These are phyloP conservation scores for Heliornis fulica DNA, from an alignment of 2,113 vertebrate species.

Conservation along the genomic window DNA sequence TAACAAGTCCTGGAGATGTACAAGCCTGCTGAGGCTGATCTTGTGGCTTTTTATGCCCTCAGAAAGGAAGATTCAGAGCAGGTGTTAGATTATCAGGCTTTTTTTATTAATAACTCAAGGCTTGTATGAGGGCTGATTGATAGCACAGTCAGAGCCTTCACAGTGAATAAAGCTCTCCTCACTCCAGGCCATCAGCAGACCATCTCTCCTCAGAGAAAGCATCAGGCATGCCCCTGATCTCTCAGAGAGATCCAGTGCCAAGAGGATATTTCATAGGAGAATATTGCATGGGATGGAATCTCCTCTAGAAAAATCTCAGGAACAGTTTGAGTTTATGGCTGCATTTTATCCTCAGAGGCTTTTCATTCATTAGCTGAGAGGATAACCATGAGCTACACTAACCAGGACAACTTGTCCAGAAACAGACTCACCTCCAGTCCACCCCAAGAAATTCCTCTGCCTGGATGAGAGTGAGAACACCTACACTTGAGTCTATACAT, in stretches of 20 bases:
- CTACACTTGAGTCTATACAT: neutral
- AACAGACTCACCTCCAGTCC: neutral
- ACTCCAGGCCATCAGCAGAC: neutral
- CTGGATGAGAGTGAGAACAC: rapidly evolving
- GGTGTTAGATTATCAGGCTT: constrained; percentile 37
- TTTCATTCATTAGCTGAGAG: neutral
- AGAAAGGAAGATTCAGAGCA: constrained; percentile 51
- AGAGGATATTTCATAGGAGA: neutral
- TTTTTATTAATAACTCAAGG: constrained; percentile 65
- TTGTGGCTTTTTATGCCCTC: constrained; percentile 60
- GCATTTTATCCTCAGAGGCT: neutral
- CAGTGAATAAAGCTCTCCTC: neutral
- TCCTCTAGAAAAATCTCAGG: too few species aligned
- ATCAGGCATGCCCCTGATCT: neutral
- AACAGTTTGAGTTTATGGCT: neutral
- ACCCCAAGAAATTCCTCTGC: neutral
- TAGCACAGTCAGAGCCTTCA: constrained; percentile 43
- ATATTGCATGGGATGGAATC: too few species aligned
- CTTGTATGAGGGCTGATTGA: constrained; percentile 46
- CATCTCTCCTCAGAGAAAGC: neutral
- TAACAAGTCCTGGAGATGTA: constrained; percentile 70
- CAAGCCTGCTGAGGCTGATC: constrained; percentile 67
- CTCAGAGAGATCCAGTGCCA: neutral
- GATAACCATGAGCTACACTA: neutral
- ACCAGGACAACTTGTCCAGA: neutral